phyloP scores from a whole-genome alignment of 1,140 invertebrate species.

The Procambarus clarkii region DNA sequence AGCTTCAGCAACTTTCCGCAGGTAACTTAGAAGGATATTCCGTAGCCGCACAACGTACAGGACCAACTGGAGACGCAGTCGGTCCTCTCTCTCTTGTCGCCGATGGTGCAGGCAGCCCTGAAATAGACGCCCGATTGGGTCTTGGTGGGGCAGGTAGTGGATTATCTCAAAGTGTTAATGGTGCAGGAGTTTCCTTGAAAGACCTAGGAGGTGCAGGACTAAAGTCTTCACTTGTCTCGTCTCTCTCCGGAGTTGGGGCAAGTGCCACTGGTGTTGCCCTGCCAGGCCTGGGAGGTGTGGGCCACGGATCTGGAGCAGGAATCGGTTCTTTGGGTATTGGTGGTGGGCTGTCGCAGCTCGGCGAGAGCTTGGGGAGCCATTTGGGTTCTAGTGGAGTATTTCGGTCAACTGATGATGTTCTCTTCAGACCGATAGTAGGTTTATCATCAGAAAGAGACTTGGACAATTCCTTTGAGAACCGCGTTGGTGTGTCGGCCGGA shows the following conservation, averaged over 20 bases:
- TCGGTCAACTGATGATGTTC: background rate
- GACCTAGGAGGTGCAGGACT: background rate
- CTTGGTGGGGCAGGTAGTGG: background rate
- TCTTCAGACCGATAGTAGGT: background rate
- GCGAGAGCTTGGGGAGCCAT: background rate
- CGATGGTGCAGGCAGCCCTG: background rate
- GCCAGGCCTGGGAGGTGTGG: background rate
- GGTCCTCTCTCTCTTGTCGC: background rate
- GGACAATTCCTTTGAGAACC: background rate
- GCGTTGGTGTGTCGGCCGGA: background rate
- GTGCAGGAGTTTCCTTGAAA: background rate
- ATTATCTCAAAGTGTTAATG: background rate
- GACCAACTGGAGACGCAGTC: background rate
- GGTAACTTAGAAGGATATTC: conserved; percentile 64
- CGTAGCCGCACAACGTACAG: conserved; percentile 40
- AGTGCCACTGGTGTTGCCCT: too few relatives aligned
- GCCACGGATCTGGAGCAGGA: background rate
- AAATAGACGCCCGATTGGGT: background rate
- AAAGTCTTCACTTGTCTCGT: background rate
- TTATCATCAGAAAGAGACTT: background rate
- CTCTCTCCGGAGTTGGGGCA: too few relatives aligned
- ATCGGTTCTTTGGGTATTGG: background rate
- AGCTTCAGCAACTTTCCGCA: conserved; percentile 67
- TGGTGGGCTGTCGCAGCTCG: too few relatives aligned
- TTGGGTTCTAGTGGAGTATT: background rate